Evolutionary conservation across 2,888 invertebrate genomes (phyloP).

Genomic region (Leptopilina drosophilae): DNA sequence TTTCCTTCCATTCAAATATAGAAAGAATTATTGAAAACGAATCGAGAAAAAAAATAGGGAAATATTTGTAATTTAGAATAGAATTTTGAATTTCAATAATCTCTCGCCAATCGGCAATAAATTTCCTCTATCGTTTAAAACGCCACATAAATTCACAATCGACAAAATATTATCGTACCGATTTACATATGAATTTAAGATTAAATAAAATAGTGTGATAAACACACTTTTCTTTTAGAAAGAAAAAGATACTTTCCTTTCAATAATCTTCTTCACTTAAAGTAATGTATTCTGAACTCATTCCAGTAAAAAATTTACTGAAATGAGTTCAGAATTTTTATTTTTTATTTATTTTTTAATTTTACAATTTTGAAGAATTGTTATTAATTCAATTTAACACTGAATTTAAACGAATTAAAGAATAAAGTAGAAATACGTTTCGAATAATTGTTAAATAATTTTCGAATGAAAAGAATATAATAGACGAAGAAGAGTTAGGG

Average conservation of each 20-base stretch:
- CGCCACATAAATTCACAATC: constrained; percentile 2
- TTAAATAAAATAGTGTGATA: neutral
- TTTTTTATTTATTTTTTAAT: too few relatives aligned
- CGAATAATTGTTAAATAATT: neutral
- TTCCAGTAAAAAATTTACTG: too few relatives aligned
- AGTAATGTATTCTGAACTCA: too few relatives aligned
- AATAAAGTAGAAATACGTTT: too few relatives aligned
- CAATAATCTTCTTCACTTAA: neutral
- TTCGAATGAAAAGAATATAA: neutral
- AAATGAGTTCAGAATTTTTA: too few relatives aligned
- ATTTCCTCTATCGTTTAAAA: neutral
- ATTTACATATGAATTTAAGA: constrained; percentile 10
- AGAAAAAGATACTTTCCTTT: neutral
- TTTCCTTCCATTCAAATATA: too few relatives aligned
- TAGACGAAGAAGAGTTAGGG: constrained; percentile 30
- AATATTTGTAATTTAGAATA: neutral
- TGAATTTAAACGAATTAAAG: too few relatives aligned
- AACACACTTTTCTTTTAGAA: neutral
- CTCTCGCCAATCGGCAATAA: neutral
- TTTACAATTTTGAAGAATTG: too few relatives aligned
- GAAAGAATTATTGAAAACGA: neutral
- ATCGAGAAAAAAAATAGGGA: neutral
- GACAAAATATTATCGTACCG: neutral
- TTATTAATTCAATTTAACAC: too few relatives aligned
- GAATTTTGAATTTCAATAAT: neutral